Base-by-base conservation (phyloP, 2,888 invertebrate species). In the Sipha maydis region DNA sequence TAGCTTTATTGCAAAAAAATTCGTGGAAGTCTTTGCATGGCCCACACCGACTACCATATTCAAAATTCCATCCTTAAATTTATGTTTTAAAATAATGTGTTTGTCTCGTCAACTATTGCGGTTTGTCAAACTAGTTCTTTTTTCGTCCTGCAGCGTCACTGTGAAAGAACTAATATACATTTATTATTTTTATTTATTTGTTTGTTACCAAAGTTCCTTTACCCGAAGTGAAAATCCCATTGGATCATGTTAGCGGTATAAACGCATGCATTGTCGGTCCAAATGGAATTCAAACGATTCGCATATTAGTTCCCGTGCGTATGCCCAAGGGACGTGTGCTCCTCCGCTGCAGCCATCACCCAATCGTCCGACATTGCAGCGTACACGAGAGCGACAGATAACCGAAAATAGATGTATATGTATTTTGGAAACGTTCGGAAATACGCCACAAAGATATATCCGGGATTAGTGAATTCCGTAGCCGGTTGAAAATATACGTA, bases 241-340 rank as follows among this genome's bases (percentile, higher is more conserved):
- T 19, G 8, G 34, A 54, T n/a, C 4, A 34, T 4, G 34, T 54
- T 19, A 0, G 73, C 17, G 31, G 28, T 34, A 73, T 31, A 19
- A 54, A 19, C 73, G 31, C 54, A 25, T 31, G 8, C 73, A 83
- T 56, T 73, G 83, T 56, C 34, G n/a, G 3, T 8, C 38, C 83
- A 28, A 38, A 76, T 61, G 83, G 75, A 84, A 84, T 76, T 61
- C 75, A 14, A 76, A 76, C 84, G 61, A 84, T 84, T 84, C 61
- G 61, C 84, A 76, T 84, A 76, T 84, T 76, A 56, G 61, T 48
- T 21, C 21, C 31, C 21, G 19, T 19, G 28, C 21, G 11, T 82
- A 48, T 71, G 71, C 83, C 71, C 71, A 3, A 71, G 71, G 48
- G 71, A 69, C 80, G 21, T 41, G 19, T 48, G 71, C 21, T 31